These are phyloP conservation scores for Heliconius erato DNA, from an alignment of 2,888 invertebrate genomes.

Conservation along the genomic window DNA sequence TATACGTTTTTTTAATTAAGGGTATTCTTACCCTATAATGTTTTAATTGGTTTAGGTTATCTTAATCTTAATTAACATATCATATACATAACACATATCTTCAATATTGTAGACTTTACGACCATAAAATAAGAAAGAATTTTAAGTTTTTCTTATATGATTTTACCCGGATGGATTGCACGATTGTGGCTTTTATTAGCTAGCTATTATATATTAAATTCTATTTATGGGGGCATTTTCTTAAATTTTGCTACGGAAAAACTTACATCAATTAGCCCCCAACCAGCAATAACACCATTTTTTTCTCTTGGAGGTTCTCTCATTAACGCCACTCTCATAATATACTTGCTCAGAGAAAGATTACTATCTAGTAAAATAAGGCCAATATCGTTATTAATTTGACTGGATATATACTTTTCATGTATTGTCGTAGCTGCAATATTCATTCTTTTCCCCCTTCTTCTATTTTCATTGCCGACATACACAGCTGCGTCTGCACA, in stretches of 20 bases:
- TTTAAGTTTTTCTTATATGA: neutral
- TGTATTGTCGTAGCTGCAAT: constrained; percentile 26
- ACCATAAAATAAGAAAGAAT: neutral
- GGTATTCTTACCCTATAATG: too few relatives aligned
- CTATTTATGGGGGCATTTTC: neutral
- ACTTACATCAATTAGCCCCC: constrained; percentile 48
- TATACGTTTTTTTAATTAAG: neutral
- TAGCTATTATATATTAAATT: neutral
- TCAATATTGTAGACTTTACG: neutral
- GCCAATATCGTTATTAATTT: constrained; percentile 42
- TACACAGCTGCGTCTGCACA: constrained; percentile 33
- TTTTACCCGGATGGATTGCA: neutral
- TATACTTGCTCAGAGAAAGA: constrained; percentile 21
- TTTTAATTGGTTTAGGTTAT: too few relatives aligned
- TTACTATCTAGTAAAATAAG: constrained; percentile 28
- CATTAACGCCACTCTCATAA: constrained; percentile 35
- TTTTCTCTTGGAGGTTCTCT: neutral
- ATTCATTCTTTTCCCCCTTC: constrained; percentile 31
- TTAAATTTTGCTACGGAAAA: neutral
- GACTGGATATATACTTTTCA: constrained; percentile 2
- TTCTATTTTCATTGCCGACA: constrained; percentile 53
- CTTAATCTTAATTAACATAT: neutral
- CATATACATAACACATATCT: neutral
- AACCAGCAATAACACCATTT: constrained; percentile 41
- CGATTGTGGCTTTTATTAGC: neutral